These are phyloP conservation scores for Entelurus aequoreus DNA, from an alignment of 2,113 vertebrate species.

Conservation along the genomic window DNA sequence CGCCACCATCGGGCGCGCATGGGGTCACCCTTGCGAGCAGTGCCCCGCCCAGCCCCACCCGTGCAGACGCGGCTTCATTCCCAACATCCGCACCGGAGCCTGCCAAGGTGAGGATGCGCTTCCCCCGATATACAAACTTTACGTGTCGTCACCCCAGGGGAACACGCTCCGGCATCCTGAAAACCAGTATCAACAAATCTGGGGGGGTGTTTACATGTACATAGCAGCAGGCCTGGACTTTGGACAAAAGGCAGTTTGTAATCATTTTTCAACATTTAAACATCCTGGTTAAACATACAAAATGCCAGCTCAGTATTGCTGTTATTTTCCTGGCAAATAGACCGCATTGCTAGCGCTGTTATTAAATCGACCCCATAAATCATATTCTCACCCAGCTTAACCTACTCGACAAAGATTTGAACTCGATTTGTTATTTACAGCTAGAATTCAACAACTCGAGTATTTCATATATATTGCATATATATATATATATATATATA, in stretches of 20 bases:
- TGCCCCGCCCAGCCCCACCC: slow-evolving; percentile 94
- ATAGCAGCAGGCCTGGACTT: too few relatives aligned
- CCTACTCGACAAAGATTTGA: too few relatives aligned
- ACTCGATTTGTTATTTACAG: too few relatives aligned
- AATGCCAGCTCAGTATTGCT: too few relatives aligned
- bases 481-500: too few relatives aligned
- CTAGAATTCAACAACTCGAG: too few relatives aligned
- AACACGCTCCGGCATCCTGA: slow-evolving; percentile 30
- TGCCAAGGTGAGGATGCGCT: slow-evolving; percentile 83
- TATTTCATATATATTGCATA: too few relatives aligned
- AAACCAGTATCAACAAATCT: slow-evolving; percentile 27
- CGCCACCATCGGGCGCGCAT: slow-evolving; percentile 92
- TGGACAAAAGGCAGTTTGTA: background rate
- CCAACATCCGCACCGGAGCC: slow-evolving; percentile 95
- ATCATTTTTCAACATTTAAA: background rate
- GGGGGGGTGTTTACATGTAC: slow-evolving; percentile 25
- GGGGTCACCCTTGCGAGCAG: slow-evolving; percentile 97
- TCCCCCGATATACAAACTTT: slow-evolving; percentile 19
- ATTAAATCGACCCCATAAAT: too few relatives aligned
- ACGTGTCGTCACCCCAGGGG: slow-evolving; percentile 43
- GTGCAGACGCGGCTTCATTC: slow-evolving; percentile 93
- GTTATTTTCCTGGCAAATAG: too few relatives aligned
- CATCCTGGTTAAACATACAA: background rate
- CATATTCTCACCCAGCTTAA: too few relatives aligned
- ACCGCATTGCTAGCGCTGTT: too few relatives aligned